These are phyloP conservation scores for Melanotaenia maccullochi DNA, from an alignment of 2,797 vertebrate genomes.

Conservation along the genomic window DNA sequence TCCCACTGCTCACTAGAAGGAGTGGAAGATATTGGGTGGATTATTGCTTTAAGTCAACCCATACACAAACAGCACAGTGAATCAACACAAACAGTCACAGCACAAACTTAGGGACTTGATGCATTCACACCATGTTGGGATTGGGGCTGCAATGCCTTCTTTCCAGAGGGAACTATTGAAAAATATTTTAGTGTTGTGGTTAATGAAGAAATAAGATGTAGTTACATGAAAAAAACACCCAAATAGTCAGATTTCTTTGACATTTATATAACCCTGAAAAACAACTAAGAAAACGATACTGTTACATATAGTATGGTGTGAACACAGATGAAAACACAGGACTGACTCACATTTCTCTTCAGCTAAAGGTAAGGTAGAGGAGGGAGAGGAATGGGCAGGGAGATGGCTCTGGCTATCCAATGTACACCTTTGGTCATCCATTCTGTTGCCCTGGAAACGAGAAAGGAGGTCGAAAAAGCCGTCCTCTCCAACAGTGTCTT, in stretches of 20 bases:
- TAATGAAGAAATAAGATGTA: background rate
- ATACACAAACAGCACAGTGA: conserved; percentile 10
- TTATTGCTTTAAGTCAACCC: conserved; percentile 2
- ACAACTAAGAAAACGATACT: background rate
- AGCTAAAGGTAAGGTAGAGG: conserved; percentile 83
- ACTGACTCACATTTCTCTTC: conserved; percentile 87
- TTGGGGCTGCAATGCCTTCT: background rate
- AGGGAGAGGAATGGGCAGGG: conserved; percentile 66
- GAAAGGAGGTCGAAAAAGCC: conserved; percentile 96
- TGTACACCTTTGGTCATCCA: conserved; percentile 96
- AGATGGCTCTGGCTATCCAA: conserved; percentile 79
- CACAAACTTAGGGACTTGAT: background rate
- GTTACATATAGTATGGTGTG: conserved; percentile 40
- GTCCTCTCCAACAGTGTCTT: conserved; percentile 89
- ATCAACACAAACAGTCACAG: conserved; percentile 8
- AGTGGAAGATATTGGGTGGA: background rate
- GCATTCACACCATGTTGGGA: conserved; percentile 58
- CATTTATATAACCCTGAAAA: background rate
- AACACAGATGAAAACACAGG: conserved; percentile 54
- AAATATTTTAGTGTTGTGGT: background rate
- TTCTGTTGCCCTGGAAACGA: conserved; percentile 94
- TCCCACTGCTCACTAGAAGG: background rate
- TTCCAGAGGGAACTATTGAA: background rate
- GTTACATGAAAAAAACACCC: background rate
- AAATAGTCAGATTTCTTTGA: background rate